phyloP scores from a whole-genome alignment of 1,140 invertebrate genomes.

The Bombus sylvicola region DNA sequence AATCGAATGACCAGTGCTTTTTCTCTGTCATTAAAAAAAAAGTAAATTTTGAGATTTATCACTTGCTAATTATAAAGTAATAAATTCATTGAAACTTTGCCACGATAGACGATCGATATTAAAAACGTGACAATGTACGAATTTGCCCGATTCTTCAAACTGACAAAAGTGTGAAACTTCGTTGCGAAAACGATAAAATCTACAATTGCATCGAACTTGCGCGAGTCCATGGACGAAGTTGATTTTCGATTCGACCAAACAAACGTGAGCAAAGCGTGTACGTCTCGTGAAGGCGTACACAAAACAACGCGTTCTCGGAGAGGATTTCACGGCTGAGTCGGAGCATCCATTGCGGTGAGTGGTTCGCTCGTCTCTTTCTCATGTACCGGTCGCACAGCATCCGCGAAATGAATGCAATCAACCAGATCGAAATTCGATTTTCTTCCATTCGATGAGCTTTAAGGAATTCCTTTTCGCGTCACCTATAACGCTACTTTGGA shows the following conservation, averaged over 20 bases:
- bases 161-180: not conserved
- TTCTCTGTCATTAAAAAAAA: not conserved
- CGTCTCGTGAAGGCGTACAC: not conserved
- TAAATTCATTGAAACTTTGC: not conserved
- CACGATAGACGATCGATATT: too few species aligned
- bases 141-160: not conserved
- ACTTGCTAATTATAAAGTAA: not conserved
- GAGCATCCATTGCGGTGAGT: constrained; percentile 35
- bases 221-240: not conserved
- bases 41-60: not conserved
- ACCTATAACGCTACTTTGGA: too few species aligned
- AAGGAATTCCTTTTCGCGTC: not conserved
- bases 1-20: not conserved
- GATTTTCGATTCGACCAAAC: not conserved
- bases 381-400: not conserved
- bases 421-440: constrained; percentile 38
- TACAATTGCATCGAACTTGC: too few species aligned
- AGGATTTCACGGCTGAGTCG: constrained; percentile 15
- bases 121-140: too few species aligned
- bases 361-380: not conserved
- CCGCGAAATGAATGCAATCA: not conserved
- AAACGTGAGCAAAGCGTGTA: not conserved
- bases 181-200: not conserved
- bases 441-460: not conserved
- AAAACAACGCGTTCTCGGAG: not conserved